Evolutionary conservation across 2,113 vertebrate genomes (phyloP).

Genomic region (Gallinago paraguaiae): DNA sequence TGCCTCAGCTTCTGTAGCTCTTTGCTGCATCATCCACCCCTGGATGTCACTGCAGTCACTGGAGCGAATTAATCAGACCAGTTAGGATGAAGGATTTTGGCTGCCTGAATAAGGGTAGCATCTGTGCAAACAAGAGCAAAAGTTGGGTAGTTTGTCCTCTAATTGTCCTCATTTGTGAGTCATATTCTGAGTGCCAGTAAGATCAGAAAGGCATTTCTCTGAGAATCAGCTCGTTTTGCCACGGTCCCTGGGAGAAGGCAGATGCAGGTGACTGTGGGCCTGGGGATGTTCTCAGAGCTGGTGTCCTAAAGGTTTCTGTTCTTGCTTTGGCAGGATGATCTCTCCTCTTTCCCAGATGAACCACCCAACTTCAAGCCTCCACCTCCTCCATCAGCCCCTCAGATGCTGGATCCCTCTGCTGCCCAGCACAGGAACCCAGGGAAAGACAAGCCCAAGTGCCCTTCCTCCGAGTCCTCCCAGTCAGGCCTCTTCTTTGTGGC

Average conservation of each 20-base stretch:
- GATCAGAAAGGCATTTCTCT: neutral
- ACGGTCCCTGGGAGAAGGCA: rapidly evolving
- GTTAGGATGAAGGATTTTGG: neutral
- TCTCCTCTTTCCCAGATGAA: conserved; percentile 80
- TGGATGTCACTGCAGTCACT: neutral
- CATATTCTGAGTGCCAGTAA: rapidly evolving
- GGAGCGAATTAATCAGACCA: rapidly evolving
- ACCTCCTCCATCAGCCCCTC: conserved; percentile 71
- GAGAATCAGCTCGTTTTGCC: neutral
- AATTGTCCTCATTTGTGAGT: neutral
- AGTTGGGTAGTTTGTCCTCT: neutral
- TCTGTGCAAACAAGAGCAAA: neutral
- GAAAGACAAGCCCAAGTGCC: conserved; percentile 73
- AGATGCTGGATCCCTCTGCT: conserved; percentile 25
- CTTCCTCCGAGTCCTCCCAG: conserved; percentile 85
- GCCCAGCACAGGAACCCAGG: conserved; percentile 39
- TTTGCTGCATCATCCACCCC: rapidly evolving
- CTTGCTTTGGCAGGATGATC: conserved; percentile 85
- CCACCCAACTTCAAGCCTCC: conserved; percentile 86
- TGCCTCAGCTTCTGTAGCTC: neutral
- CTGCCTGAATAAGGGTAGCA: neutral
- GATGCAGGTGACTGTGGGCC: neutral
- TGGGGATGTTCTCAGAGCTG: neutral
- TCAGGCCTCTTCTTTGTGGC: conserved; percentile 87
- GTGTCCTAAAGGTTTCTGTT: conserved; percentile 25